These are phyloP conservation scores for Halictus quadricinctus DNA, from an alignment of 2,888 invertebrate species.

Conservation along the genomic window DNA sequence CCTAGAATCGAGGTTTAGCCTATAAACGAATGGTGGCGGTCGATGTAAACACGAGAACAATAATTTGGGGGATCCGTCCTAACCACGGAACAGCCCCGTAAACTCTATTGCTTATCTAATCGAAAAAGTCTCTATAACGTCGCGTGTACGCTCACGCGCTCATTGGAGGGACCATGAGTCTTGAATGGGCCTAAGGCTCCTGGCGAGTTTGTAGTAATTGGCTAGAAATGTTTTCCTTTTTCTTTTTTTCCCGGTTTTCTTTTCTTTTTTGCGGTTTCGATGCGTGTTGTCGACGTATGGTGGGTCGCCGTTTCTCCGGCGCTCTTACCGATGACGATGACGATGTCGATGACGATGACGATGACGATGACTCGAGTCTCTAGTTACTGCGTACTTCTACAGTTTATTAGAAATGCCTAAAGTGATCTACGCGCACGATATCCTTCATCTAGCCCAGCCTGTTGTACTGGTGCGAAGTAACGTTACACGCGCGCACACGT, in stretches of 20 bases:
- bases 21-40: conserved; percentile 53
- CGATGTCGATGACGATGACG: conserved; percentile 23
- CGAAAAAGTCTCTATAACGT: conserved; percentile 51
- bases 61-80: conserved; percentile 50
- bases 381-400: conserved; percentile 49
- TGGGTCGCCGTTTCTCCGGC: conserved; percentile 19
- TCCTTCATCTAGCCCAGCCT: conserved; percentile 7
- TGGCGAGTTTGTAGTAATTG: conserved; percentile 72
- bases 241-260: conserved; percentile 1
- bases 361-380: conserved; percentile 25
- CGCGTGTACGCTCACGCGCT: conserved; percentile 44
- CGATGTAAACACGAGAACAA: conserved; percentile 62
- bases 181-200: conserved; percentile 74
- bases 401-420: conserved; percentile 52
- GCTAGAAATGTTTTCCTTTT: conserved; percentile 59
- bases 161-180: conserved; percentile 78
- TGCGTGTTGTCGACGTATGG: conserved; percentile 37
- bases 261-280: conserved; percentile 31
- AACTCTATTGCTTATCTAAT: conserved; percentile 61
- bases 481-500: background rate
- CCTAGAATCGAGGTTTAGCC: background rate
- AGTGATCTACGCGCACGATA: conserved; percentile 44
- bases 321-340: conserved; percentile 45
- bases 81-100: conserved; percentile 40
- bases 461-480: background rate